Base-by-base conservation (phyloP, 1,140 invertebrate genomes). In the Orchesella cincta region DNA sequence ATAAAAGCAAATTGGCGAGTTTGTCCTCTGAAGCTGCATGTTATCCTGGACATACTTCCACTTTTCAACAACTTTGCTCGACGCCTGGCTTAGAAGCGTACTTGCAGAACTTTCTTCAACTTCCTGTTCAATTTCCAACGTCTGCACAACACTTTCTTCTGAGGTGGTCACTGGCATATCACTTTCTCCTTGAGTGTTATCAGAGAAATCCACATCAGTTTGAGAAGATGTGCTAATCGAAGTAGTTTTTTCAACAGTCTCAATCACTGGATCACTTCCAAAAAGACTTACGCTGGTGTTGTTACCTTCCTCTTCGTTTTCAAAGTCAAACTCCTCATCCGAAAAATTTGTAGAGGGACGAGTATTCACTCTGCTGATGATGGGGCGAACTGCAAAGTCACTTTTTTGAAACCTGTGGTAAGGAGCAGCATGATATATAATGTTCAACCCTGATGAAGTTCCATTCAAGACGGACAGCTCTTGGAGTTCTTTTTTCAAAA, bases 401-500 rank as follows among this genome's bases (percentile, higher is more conserved):
- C 71, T 73, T 18, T 26, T 12, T 14, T 46, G 5, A 26, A 73
- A 16, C 36, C 28, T 8, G 34, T 39, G 31, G 14, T n/a, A 28
- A 5, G 39, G 34, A 1, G 36, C 3, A 2, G 14, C 3, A 12
- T 73, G 39, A 31, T 73, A 36, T 1, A 73, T n/a, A 12, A 51
- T 46, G 29, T 73, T 73, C 1, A 73, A 16, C 1, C 71, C 71
- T 5, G 39, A 73, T 5, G 12, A 2, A 35, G 23, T 36, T 3
- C 71, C 71, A 20, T 51, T 46, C 16, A 46, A 23, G 26, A 20
- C 23, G 8, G 71, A 73, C 39, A 73, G 12, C 18, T 51, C 39
- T 36, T 39, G 33, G 8, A 73, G 71, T 39, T 73, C 34, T 23
- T 46, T 36, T 51, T 73, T 73, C 36, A 73, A 26, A 5, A 71